These are phyloP conservation scores for Eristalis pertinax DNA, from an alignment of 2,888 invertebrate species.

Conservation along the genomic window DNA sequence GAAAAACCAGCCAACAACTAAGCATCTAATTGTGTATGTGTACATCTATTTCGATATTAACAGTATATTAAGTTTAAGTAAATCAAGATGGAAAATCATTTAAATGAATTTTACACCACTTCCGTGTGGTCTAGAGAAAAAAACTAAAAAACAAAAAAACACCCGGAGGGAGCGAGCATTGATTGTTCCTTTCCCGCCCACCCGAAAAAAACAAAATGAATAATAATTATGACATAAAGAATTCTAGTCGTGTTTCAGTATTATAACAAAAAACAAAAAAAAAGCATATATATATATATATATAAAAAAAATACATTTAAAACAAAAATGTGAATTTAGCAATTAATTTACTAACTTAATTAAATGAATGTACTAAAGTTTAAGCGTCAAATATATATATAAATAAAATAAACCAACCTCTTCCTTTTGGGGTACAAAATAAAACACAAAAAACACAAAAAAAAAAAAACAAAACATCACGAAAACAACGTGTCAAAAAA, in stretches of 20 bases:
- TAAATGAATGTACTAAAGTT: conserved; percentile 69
- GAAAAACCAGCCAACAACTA: conserved; percentile 30
- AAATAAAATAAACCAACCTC: conserved; percentile 17
- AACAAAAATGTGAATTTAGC: conserved; percentile 51
- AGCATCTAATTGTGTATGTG: conserved; percentile 64
- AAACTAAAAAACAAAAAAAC: neutral
- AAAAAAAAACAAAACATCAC: too few relatives aligned
- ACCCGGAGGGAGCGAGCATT: neutral
- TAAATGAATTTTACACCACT: conserved; percentile 38
- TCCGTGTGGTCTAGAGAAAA: conserved; percentile 48
- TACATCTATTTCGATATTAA: conserved; percentile 67
- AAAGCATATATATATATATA: conserved; percentile 22
- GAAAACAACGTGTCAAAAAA: neutral
- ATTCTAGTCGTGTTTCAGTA: conserved; percentile 73
- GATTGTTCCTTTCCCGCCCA: conserved; percentile 31
- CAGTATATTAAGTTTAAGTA: conserved; percentile 62
- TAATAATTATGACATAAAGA: conserved; percentile 64
- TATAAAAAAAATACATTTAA: conserved; percentile 19
- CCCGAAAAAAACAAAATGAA: conserved; percentile 4
- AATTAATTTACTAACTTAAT: conserved; percentile 69
- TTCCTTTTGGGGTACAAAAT: neutral
- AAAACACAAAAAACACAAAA: neutral
- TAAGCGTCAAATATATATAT: conserved; percentile 69
- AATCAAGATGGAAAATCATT: conserved; percentile 29
- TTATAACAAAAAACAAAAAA: conserved; percentile 55